Base-by-base conservation (phyloP, 2,888 invertebrate species). In the Nephrotoma flavescens region DNA sequence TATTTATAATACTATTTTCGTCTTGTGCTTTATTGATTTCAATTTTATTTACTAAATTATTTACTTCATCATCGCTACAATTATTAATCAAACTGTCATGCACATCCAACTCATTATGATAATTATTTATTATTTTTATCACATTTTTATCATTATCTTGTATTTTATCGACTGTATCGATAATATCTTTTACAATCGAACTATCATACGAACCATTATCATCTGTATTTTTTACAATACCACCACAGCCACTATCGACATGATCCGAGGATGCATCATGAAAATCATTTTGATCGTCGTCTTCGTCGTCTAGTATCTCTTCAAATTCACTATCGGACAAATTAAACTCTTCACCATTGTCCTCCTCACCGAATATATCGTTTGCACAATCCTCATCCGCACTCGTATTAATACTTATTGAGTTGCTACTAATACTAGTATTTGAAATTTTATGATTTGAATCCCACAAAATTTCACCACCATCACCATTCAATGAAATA, bases 301-400 rank as follows among this genome's bases (percentile, higher is more conserved):
- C 84, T 4, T 84, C 42, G 15, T 84, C 84, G 15, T 85, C 85
- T 44, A 85, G 44, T 44, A 85, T 85, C 15, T 88, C 89, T 87
- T 89, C 89, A 71, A 89, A 89, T 88, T 90, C 90, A 88, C 89
- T 89, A 88, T 90, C 90, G 88, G 89, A 89, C 86, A 90, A 90
- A 88, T 90, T 89, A 88, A 90, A 90, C 88, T 90, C 89, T 88
- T 90, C 90, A 88, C 89, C 89, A 89, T 89, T 89, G 89, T 89
- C 89, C 88, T 90, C 90, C 88, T 89, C 89, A 86, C 88, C 88
- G 44, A 19, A 85, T 44, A 85, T 19, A 85, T 44, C 44, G 15
- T 44, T 45, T 7, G 15, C 45, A 42, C 19, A 42, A 6, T 45
- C 88, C 86, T 88, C 45, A 42, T 88, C 87, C 52, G 88, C 88